Conservation (phyloP, 2,888 invertebrate genomes). For the Callyntrura sp. region DNA sequence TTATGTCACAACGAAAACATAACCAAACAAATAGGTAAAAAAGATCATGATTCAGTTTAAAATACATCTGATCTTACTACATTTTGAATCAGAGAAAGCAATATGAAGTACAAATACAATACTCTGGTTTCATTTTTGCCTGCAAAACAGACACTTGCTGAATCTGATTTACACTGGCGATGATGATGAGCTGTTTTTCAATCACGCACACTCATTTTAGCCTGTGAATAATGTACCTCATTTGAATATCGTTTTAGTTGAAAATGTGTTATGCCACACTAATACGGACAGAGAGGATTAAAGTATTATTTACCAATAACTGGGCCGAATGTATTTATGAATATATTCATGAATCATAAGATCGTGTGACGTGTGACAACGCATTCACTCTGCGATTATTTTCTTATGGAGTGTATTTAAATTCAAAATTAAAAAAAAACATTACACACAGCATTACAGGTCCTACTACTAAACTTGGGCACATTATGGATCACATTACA, state of each 20-base stretch:
- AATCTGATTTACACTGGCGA: background rate
- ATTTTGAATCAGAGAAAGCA: no score
- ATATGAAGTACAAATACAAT: no score
- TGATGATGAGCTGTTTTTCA: background rate
- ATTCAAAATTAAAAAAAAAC: constrained; percentile 4
- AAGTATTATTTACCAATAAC: constrained; percentile 28
- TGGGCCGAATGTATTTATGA: constrained; percentile 63
- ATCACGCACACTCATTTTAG: background rate
- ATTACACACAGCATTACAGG: background rate
- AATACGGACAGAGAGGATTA: constrained; percentile 13
- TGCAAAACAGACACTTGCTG: no score
- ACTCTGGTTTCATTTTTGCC: no score
- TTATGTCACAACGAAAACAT: no score
- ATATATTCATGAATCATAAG: constrained; percentile 75
- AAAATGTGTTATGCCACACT: background rate
- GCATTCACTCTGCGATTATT: constrained; percentile 64
- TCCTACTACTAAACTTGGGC: background rate
- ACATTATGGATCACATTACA: background rate
- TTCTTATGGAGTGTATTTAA: constrained; percentile 12
- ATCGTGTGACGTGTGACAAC: constrained; percentile 76
- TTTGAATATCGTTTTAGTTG: background rate
- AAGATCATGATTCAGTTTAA: no score
- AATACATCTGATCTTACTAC: no score
- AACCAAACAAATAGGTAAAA: no score
- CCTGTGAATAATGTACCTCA: background rate